Evolutionary conservation across 2,113 vertebrate species (phyloP).

Genomic region (Noturus placidus): DNA sequence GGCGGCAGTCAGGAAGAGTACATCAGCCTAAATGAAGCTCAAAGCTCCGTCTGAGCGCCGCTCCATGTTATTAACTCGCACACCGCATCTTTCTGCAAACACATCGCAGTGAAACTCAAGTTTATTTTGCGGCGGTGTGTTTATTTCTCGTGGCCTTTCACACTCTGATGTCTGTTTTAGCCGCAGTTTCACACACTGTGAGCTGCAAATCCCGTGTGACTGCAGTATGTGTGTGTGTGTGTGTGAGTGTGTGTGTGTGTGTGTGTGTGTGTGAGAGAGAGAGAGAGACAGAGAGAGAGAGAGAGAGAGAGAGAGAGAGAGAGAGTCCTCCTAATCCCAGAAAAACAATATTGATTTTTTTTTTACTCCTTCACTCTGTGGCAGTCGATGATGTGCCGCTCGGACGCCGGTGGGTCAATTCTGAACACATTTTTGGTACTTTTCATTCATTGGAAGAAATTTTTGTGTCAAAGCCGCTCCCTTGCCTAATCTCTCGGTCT

Average conservation of each 20-base stretch:
- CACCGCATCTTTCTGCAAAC: neutral
- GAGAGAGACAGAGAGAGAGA: neutral
- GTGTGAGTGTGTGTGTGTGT: neutral
- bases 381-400: constrained; percentile 60
- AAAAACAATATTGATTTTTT: constrained; percentile 66
- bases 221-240: constrained; percentile 13
- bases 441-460: neutral
- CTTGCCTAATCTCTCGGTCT: too few species aligned
- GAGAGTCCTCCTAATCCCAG: constrained; percentile 58
- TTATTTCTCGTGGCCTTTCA: constrained; percentile 6
- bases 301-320: neutral
- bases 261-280: neutral
- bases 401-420: constrained; percentile 25
- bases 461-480: neutral
- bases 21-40: constrained; percentile 11
- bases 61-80: constrained; percentile 1
- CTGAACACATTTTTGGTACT: neutral
- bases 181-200: constrained; percentile 5
- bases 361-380: constrained; percentile 57
- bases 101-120: neutral
- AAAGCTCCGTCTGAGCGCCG: neutral
- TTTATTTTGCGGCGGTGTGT: neutral
- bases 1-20: neutral
- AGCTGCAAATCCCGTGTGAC: constrained; percentile 32
- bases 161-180: constrained; percentile 30